Percentiles rank a stretch among this genome's conserved stretches.
phyloP scores from a whole-genome alignment of 2,888 invertebrate species.

The Hemithea aestivaria region DNA sequence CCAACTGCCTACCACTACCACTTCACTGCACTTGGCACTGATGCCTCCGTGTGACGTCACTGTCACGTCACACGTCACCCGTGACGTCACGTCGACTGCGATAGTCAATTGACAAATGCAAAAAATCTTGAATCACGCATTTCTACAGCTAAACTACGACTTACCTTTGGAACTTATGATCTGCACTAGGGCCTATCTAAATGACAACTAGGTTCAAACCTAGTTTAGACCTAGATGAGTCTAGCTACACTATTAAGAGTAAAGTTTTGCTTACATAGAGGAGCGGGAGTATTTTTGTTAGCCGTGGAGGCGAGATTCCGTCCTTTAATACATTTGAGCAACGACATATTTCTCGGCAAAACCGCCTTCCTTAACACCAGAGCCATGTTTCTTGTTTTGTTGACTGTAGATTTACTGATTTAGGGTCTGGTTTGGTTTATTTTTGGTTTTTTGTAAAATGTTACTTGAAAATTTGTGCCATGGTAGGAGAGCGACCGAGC shows the following conservation, averaged over 20 bases:
- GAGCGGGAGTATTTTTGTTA: slow-evolving; percentile 43
- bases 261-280: slow-evolving; percentile 59
- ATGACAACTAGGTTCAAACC: too few species aligned
- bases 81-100: too few species aligned
- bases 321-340: slow-evolving; percentile 59
- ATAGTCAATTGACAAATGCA: too few species aligned
- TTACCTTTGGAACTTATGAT: too few species aligned
- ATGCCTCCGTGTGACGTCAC: too few species aligned
- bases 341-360: slow-evolving; percentile 51
- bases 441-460: slow-evolving; percentile 33
- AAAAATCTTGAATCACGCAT: too few species aligned
- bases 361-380: slow-evolving; percentile 59
- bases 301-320: slow-evolving; percentile 46
- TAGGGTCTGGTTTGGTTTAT: slow-evolving; percentile 27
- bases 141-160: too few species aligned
- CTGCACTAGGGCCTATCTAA: too few species aligned
- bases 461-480: slow-evolving; percentile 64
- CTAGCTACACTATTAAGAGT: too few species aligned
- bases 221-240: too few species aligned
- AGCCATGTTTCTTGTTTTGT: slow-evolving; percentile 49
- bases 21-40: too few species aligned
- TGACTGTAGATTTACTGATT: slow-evolving; percentile 7
- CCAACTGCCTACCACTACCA: slow-evolving; percentile 34
- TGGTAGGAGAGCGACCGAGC: slow-evolving; percentile 42
- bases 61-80: too few species aligned